These are phyloP conservation scores for Peromyscus aztecus DNA, from an alignment of 2,797 vertebrate genomes.

Conservation along the genomic window DNA sequence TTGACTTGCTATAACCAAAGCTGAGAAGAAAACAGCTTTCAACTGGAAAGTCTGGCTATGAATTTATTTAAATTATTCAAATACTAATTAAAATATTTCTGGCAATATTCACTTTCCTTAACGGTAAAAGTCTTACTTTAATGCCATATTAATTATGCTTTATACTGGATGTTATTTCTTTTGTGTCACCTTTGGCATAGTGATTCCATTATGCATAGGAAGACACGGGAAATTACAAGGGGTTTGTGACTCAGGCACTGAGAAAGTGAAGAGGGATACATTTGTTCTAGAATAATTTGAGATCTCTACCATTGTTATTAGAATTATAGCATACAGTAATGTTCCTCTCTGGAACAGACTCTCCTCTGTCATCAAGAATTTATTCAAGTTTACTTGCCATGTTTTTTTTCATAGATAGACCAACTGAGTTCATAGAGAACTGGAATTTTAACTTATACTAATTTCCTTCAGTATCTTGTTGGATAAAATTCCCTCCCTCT, in stretches of 20 bases:
- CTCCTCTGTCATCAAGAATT: background rate
- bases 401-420: background rate
- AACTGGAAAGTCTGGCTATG: background rate
- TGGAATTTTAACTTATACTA: background rate
- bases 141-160: conserved; percentile 6
- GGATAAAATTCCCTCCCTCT: background rate
- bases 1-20: conserved; percentile 3
- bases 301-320: background rate
- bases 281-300: conserved; percentile 35
- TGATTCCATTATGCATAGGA: conserved; percentile 23
- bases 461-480: background rate
- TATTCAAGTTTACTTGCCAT: background rate
- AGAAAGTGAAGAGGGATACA: background rate
- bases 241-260: background rate
- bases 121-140: background rate
- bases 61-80: conserved; percentile 56
- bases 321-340: background rate
- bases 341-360: background rate
- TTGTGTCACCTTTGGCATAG: conserved; percentile 40
- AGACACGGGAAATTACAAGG: background rate
- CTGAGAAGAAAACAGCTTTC: conserved; percentile 25
- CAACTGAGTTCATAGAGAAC: background rate
- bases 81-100: conserved; percentile 26
- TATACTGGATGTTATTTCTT: conserved; percentile 3
- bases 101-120: background rate